A percentile compares a stretch with the other conserved stretches of the same genome.
Evolutionary conservation across 2,113 vertebrate genomes (phyloP).

Genomic region (Microcebus ravelobensis): DNA sequence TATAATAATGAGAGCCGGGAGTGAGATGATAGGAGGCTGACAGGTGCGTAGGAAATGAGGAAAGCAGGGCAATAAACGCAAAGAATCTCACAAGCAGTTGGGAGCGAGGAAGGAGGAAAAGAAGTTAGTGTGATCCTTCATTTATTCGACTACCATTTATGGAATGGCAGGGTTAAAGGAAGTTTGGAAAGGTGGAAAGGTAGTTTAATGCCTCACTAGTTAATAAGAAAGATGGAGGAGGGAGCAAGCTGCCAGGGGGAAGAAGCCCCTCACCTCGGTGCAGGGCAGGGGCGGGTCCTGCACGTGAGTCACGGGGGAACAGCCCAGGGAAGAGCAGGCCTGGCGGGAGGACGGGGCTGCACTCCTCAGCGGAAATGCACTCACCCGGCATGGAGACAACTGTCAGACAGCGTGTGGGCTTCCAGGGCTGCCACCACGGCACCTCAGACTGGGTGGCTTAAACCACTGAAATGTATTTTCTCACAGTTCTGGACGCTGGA

Average conservation of each 20-base stretch:
- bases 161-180: neutral
- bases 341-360: neutral
- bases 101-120: neutral
- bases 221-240: neutral
- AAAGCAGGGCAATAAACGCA: neutral
- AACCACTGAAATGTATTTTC: neutral
- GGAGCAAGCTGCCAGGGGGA: neutral
- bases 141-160: neutral
- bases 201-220: neutral
- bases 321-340: neutral
- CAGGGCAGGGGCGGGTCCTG: neutral
- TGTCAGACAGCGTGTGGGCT: neutral
- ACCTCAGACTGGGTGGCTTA: neutral
- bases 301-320: neutral
- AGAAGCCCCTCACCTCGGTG: neutral
- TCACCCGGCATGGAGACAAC: neutral
- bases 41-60: neutral
- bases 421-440: neutral
- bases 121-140: neutral
- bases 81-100: neutral
- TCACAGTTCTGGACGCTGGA: neutral
- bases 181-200: neutral
- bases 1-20: neutral
- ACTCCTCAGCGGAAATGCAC: neutral
- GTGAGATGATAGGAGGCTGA: no score